Conservation (phyloP, 2,113 vertebrate species). For the Connochaetes taurinus region DNA sequence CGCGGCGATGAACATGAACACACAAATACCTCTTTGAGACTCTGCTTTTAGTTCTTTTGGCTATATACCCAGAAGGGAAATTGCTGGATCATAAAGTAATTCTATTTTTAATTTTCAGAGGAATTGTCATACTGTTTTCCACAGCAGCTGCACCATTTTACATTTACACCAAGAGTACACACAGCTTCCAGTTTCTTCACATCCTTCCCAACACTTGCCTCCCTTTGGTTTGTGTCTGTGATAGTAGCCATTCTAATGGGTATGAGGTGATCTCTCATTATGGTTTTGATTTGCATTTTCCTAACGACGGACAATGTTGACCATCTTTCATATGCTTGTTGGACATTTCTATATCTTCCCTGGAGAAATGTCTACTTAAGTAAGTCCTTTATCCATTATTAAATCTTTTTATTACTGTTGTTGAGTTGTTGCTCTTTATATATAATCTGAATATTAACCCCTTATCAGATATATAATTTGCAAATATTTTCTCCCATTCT, state of each 20-base stretch:
- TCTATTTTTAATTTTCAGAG: background rate
- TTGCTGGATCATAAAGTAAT: background rate
- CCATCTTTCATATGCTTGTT: background rate
- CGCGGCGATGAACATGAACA: background rate
- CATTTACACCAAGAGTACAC: background rate
- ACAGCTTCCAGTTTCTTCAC: background rate
- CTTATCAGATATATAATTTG: background rate
- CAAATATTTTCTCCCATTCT: background rate
- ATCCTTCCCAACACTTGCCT: background rate
- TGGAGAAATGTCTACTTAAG: background rate
- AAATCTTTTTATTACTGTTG: background rate
- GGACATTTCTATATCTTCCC: background rate
- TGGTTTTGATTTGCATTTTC: background rate
- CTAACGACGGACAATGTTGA: background rate
- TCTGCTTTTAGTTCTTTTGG: background rate
- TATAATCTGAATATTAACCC: background rate
- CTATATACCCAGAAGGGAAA: background rate
- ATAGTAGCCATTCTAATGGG: background rate
- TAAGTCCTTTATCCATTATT: background rate
- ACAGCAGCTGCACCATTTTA: background rate
- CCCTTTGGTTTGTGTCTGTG: background rate
- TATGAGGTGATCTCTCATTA: background rate
- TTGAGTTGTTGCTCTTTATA: background rate
- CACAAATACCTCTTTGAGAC: background rate
- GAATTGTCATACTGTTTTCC: background rate